A percentile compares a stretch with the other conserved stretches of the same genome.
phyloP scores from a whole-genome alignment of 2,113 vertebrate species.

The Varanus salvator region DNA sequence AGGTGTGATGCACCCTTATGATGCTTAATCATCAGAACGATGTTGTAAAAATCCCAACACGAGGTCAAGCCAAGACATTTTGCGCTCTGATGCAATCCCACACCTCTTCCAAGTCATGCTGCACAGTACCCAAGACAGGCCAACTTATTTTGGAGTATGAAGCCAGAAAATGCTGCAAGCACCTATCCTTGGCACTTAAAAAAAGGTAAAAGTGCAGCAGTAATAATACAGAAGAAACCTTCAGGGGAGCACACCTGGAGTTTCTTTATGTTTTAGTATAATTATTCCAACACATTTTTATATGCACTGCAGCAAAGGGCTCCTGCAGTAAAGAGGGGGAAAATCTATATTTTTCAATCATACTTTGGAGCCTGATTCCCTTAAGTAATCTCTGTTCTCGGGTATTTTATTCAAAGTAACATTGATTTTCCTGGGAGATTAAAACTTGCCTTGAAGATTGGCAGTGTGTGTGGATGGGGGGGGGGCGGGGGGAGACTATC shows the following conservation, averaged over 20 bases:
- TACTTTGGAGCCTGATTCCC: slow-evolving; percentile 68
- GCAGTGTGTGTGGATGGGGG: slow-evolving; percentile 38
- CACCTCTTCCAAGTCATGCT: no score
- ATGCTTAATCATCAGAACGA: not conserved
- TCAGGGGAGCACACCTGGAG: slow-evolving; percentile 36
- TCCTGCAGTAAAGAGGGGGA: slow-evolving; percentile 21
- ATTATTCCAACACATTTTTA: slow-evolving; percentile 60
- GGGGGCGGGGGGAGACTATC: not conserved
- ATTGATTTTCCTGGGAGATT: slow-evolving; percentile 73
- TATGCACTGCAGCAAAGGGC: slow-evolving; percentile 50
- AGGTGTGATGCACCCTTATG: not conserved
- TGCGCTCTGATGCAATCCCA: no score
- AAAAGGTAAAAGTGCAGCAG: not conserved
- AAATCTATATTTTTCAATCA: slow-evolving; percentile 73
- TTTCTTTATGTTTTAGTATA: slow-evolving; percentile 47
- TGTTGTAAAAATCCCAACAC: no score
- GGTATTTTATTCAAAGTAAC: slow-evolving; percentile 73
- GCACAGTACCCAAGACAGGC: no score
- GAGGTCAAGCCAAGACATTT: not conserved
- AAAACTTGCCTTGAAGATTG: slow-evolving; percentile 69
- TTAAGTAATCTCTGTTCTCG: slow-evolving; percentile 67
- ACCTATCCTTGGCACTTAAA: no score
- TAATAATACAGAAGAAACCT: slow-evolving; percentile 25
- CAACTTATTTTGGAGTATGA: no score
- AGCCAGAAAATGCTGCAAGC: no score